A percentile compares a stretch with the other conserved stretches of the same genome.
Evolutionary conservation across 2,113 vertebrate species (phyloP).

Genomic region (Corythornis madagascariensis): DNA sequence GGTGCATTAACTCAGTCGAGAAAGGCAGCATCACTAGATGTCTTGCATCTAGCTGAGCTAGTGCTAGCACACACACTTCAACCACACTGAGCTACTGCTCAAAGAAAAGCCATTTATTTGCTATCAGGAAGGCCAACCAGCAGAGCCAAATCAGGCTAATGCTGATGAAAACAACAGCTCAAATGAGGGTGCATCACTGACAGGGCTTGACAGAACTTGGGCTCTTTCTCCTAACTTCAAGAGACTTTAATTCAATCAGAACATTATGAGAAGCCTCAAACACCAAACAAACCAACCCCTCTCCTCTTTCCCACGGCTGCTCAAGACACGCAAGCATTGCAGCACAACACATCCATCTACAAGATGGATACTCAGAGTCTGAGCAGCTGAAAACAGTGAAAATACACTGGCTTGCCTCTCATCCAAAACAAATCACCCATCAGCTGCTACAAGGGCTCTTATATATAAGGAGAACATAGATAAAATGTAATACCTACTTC

Average conservation of each 20-base stretch:
- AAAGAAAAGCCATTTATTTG: background rate
- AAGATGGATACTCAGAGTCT: background rate
- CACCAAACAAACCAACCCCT: no score
- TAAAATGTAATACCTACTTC: constrained; percentile 1
- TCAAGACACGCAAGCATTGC: no score
- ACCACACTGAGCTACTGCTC: background rate
- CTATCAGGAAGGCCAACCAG: background rate
- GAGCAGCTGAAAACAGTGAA: background rate
- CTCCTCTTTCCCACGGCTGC: no score
- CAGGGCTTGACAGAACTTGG: background rate
- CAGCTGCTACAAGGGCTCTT: background rate
- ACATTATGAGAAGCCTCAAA: background rate
- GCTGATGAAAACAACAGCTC: background rate
- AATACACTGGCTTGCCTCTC: background rate
- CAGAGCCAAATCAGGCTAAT: background rate
- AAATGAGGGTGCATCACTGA: background rate
- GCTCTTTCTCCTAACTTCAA: background rate
- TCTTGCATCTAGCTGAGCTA: background rate
- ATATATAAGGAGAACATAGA: background rate
- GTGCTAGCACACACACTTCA: background rate
- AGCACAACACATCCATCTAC: no score
- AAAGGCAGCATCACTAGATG: background rate
- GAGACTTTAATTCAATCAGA: background rate
- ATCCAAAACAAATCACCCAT: background rate
- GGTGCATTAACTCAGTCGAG: background rate